Base-by-base conservation (phyloP, 2,113 vertebrate species). In the Tylochromis polylepis region DNA sequence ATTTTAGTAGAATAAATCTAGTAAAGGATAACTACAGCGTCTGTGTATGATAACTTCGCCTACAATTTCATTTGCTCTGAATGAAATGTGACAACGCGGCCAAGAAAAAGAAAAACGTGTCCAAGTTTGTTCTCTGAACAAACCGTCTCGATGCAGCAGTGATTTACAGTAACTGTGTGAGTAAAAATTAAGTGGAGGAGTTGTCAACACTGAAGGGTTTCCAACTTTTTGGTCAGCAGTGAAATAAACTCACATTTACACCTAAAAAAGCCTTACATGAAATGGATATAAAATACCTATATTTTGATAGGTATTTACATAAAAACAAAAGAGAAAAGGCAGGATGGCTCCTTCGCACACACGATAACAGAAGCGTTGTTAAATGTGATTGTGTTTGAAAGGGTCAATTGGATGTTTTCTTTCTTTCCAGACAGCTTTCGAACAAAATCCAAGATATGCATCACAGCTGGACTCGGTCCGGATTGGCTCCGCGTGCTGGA, bases 401-500 rank as follows among this genome's bases (percentile, higher is more conserved):
- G 85, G 89, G 72, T 85, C 86, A 89, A 86, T 20, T 91, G 81
- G 70, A 82, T 67, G 81, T 88, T 90, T 92, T 89, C 75, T 43
- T 90, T 86, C 55, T 22, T 85, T 86, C 83, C 91, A 92, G 84
- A 80, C 89, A 27, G 82, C 59, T 85, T 78, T 81, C 78, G 34
- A 85, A 85, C 79, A 5, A 8, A 38, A 82, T 87, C 87, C 89
- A 88, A 91, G 80, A 84, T 57, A 62, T 53, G 80, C 75, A 81
- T 91, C 87, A 58, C 87, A 84, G 85, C 86, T 93, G 93, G 92
- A 90, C 78, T 46, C 1, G 38, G 82, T 91, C 89, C 88, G 86
- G 92, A 92, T 90, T 94, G 93, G 91, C 92, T 87, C 59, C 22
- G 18, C 10, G 36, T 55, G 3, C 85, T 49, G 43, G 78, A 41